Percentiles rank a stretch among this genome's conserved stretches.
phyloP scores from a whole-genome alignment of 35 echinoderm and acorn worm species.

The Heliocidaris erythrogramma region DNA sequence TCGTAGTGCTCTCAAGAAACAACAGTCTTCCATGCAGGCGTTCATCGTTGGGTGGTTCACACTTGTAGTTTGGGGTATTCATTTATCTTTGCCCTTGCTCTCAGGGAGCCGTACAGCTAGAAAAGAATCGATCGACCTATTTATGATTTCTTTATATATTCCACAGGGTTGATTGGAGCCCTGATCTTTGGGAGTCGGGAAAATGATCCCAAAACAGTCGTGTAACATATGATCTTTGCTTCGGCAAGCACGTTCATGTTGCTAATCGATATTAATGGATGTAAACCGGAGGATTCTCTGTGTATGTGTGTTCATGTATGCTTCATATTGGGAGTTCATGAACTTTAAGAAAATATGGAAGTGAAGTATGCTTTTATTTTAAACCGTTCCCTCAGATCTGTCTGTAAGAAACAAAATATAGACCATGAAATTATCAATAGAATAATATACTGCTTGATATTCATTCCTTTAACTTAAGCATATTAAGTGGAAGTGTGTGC shows the following conservation, averaged over 20 bases:
- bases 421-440: no score
- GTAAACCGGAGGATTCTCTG: background rate
- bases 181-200: background rate
- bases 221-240: background rate
- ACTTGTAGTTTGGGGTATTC: background rate
- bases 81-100: background rate
- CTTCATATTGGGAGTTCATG: background rate
- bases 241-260: background rate
- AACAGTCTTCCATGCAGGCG: background rate
- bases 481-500: background rate
- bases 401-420: no score
- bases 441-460: background rate
- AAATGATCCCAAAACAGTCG: background rate
- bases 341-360: background rate
- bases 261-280: background rate
- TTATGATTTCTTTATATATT: background rate
- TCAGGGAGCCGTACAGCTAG: background rate
- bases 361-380: no score
- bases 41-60: background rate
- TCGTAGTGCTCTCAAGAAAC: no score
- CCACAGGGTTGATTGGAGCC: background rate
- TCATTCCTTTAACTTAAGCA: background rate
- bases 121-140: background rate
- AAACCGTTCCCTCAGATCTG: no score
- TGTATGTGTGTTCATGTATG: background rate